Conservation (phyloP, 2,888 invertebrate species). For the Uloborus plumipes region DNA sequence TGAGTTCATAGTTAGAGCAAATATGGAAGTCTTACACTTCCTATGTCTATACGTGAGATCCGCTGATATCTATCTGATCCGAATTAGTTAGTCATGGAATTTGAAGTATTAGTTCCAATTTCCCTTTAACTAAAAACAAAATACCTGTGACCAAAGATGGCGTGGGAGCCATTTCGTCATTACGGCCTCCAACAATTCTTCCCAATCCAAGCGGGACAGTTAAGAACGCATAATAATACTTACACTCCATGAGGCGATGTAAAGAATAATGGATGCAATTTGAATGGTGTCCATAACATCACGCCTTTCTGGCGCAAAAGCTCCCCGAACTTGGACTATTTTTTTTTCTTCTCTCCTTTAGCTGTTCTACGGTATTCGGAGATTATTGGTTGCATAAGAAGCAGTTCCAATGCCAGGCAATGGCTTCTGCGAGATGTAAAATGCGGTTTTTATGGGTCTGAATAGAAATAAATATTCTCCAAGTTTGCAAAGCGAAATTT, state of each 20-base stretch:
- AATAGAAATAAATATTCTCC: conserved; percentile 46
- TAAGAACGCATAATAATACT: conserved; percentile 62
- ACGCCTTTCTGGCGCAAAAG: conserved; percentile 21
- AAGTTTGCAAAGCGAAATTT: no score
- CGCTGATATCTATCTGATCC: no score
- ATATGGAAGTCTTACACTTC: no score
- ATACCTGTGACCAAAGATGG: conserved; percentile 23
- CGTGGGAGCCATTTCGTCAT: neutral
- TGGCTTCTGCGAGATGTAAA: conserved; percentile 11
- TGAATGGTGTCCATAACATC: conserved; percentile 58
- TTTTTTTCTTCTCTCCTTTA: conserved; percentile 1
- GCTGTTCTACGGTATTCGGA: conserved; percentile 31
- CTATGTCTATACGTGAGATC: no score
- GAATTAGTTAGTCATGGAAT: no score
- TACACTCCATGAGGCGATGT: conserved; percentile 51
- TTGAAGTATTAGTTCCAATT: no score
- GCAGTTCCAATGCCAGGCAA: conserved; percentile 14
- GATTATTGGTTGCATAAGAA: conserved; percentile 44
- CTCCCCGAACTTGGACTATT: conserved; percentile 1
- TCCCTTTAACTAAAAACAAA: no score
- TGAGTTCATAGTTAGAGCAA: no score
- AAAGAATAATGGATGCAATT: conserved; percentile 56
- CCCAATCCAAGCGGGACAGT: conserved; percentile 33
- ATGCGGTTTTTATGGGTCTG: conserved; percentile 62
- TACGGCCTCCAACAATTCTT: neutral